phyloP scores from a whole-genome alignment of 1,140 invertebrate species.

The Drosophila bocki region DNA sequence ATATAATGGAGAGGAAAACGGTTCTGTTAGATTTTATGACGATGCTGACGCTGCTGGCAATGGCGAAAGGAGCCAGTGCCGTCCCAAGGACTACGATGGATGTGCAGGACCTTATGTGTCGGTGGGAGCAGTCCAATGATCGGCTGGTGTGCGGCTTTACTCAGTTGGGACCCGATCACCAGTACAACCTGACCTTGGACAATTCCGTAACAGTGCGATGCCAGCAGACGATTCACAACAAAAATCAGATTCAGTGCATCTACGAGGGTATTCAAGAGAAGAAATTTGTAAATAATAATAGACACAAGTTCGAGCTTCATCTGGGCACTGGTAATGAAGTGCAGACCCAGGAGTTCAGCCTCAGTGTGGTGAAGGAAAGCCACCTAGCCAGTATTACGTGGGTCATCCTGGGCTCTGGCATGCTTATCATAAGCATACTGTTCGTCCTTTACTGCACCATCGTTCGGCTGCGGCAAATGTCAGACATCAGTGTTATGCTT shows the following conservation, averaged over 20 bases:
- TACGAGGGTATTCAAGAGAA: not conserved
- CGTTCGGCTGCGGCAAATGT: not conserved
- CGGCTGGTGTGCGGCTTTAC: not conserved
- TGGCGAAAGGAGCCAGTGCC: not conserved
- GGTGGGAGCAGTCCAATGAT: not conserved
- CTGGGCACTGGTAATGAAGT: not conserved
- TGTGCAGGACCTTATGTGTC: not conserved
- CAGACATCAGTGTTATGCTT: not conserved
- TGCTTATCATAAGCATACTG: not conserved
- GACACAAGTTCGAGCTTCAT: not conserved
- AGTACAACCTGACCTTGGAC: not conserved
- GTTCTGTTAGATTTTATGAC: not conserved
- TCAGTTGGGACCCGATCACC: not conserved
- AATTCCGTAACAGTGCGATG: not conserved
- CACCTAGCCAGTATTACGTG: not conserved
- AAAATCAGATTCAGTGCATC: not conserved
- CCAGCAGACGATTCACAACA: not conserved
- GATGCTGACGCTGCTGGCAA: not conserved
- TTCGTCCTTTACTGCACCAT: not conserved
- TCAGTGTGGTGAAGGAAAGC: not conserved
- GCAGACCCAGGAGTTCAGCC: not conserved
- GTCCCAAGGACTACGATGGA: not conserved
- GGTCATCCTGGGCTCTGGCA: not conserved
- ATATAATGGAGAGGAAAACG: not conserved
- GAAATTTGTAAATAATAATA: not conserved